These are phyloP conservation scores for Pteruthius melanotis DNA, from an alignment of 2,113 vertebrate genomes.

Conservation along the genomic window DNA sequence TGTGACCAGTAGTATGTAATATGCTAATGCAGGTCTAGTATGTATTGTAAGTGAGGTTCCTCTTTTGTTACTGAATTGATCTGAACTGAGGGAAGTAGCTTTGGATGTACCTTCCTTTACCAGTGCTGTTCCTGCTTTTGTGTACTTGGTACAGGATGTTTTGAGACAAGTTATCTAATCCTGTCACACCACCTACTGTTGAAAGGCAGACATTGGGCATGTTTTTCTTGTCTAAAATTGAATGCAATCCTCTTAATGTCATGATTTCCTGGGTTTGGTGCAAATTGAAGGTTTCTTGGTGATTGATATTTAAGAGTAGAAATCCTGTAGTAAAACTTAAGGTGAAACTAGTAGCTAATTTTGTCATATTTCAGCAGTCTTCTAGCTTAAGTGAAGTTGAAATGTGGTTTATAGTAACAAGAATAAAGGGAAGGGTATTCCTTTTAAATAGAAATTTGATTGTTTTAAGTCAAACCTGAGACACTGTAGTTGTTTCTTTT, in stretches of 20 bases:
- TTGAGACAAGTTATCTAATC: not conserved
- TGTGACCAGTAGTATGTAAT: not conserved
- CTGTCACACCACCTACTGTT: slow-evolving; percentile 61
- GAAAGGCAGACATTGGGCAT: not conserved
- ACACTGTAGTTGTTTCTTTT: not conserved
- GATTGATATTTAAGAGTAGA: not conserved
- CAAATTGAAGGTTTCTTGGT: not conserved
- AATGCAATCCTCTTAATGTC: not conserved
- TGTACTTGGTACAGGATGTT: accelerated
- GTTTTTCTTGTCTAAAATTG: not conserved
- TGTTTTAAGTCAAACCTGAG: not conserved
- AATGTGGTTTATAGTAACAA: not conserved
- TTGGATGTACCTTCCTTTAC: not conserved
- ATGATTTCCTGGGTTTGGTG: not conserved
- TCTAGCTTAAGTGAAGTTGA: not conserved
- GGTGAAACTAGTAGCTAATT: not conserved
- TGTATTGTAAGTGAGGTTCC: not conserved
- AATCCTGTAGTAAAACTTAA: not conserved
- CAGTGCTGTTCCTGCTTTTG: not conserved
- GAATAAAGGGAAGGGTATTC: not conserved
- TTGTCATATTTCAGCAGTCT: not conserved
- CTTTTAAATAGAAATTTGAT: not conserved
- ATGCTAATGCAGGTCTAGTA: not conserved
- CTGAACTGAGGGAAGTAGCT: not conserved
- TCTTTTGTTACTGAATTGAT: not conserved